Evolutionary conservation across 2,888 invertebrate species (phyloP).

Genomic region (Andricus quercusramuli): DNA sequence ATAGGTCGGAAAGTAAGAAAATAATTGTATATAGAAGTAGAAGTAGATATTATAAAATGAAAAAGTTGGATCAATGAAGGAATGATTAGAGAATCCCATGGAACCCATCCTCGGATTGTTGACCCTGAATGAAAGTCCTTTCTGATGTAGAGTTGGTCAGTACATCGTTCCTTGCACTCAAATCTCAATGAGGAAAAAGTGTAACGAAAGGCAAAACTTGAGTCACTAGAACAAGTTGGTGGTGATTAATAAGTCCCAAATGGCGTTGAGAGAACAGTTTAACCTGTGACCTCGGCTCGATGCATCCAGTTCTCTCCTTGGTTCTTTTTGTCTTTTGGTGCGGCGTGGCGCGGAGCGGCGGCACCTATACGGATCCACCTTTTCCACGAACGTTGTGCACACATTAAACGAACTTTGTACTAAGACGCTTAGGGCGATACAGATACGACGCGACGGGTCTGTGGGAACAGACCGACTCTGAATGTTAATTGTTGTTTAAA

Average conservation of each 20-base stretch:
- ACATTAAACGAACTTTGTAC: constrained; percentile 59
- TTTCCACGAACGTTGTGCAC: constrained; percentile 57
- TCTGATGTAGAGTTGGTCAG: no score
- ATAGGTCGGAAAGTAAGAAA: no score
- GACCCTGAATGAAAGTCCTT: no score
- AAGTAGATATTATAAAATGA: no score
- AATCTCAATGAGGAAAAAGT: constrained; percentile 2
- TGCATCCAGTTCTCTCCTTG: constrained; percentile 56
- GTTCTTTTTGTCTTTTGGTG: constrained; percentile 42
- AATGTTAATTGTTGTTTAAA: constrained; percentile 77
- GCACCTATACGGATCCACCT: constrained; percentile 56
- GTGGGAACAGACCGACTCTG: constrained; percentile 72
- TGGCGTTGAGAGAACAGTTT: constrained; percentile 75
- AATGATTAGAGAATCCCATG: no score
- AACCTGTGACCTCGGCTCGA: constrained; percentile 66
- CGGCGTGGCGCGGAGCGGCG: constrained; percentile 28
- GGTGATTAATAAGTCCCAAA: constrained; percentile 73
- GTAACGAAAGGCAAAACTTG: constrained; percentile 16
- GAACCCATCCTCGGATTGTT: no score
- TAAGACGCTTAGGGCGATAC: constrained; percentile 61
- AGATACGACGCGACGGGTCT: constrained; percentile 61
- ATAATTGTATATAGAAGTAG: no score
- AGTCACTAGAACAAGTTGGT: constrained; percentile 46
- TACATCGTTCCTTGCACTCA: background rate
- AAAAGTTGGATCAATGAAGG: no score